Evolutionary conservation across 1,140 invertebrate genomes (phyloP).

Genomic region (Neodiprion pinetum): DNA sequence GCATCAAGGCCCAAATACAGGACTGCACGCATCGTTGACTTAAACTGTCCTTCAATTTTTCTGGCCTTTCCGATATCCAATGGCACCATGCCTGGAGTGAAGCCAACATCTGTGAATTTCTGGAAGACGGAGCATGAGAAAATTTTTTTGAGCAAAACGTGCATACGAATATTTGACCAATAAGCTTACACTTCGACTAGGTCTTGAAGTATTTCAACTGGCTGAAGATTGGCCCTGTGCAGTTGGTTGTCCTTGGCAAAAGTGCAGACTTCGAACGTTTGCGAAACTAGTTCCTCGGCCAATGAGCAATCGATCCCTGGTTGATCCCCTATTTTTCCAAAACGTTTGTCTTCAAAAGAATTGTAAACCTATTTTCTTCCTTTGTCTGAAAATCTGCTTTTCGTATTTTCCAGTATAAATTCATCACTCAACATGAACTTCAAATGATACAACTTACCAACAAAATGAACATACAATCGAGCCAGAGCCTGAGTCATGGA

Average conservation of each 20-base stretch:
- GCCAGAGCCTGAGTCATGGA: constrained; percentile 70
- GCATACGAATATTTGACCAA: background rate
- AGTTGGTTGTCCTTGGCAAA: constrained; percentile 53
- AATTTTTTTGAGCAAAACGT: constrained; percentile 13
- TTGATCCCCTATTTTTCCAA: constrained; percentile 38
- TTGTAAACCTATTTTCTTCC: background rate
- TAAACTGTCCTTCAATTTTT: constrained; percentile 48
- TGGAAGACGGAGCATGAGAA: constrained; percentile 45
- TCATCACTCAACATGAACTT: no score
- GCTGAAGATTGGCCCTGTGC: constrained; percentile 49
- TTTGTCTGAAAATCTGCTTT: no score
- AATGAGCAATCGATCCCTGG: constrained; percentile 39
- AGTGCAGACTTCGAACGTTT: constrained; percentile 53
- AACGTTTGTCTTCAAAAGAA: constrained; percentile 7
- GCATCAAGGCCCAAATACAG: constrained; percentile 47
- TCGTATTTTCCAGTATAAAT: no score
- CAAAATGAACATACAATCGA: constrained; percentile 66
- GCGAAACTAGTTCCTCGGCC: constrained; percentile 46
- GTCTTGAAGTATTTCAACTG: constrained; percentile 47
- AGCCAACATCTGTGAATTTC: constrained; percentile 74
- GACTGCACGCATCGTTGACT: constrained; percentile 49
- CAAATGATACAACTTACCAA: constrained; percentile 47
- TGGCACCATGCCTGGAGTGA: constrained; percentile 73
- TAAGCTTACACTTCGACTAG: constrained; percentile 60
- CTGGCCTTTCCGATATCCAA: constrained; percentile 62